A percentile compares a stretch with the other conserved stretches of the same genome.
These are phyloP conservation scores for Candidula unifasciata DNA, from an alignment of 2,888 invertebrate genomes.

Conservation along the genomic window DNA sequence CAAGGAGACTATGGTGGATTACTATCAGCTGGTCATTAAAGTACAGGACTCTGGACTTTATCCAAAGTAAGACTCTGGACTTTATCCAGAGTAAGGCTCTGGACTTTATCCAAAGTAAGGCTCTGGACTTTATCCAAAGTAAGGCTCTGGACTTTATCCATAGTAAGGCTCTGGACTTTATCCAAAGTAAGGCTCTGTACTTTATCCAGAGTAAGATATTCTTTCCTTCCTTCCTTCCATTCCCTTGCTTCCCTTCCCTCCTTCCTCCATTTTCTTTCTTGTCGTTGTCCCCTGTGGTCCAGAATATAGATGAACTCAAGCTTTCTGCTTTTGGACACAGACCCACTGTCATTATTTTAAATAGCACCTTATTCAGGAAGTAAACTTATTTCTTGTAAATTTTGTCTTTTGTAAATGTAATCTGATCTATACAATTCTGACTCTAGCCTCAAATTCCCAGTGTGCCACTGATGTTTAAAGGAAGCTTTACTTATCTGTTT, in stretches of 20 bases:
- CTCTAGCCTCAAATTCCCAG: too few species aligned
- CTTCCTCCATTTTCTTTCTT: neutral
- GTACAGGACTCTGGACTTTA: slow-evolving; percentile 60
- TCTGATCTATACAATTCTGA: too few species aligned
- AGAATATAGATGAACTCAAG: too few species aligned
- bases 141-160: slow-evolving; percentile 58
- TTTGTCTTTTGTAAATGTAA: too few species aligned
- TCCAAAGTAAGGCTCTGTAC: slow-evolving; percentile 59
- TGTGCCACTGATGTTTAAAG: too few species aligned
- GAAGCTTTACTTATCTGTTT: too few species aligned
- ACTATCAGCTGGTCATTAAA: slow-evolving; percentile 59
- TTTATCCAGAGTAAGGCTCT: slow-evolving; percentile 56
- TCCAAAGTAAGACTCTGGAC: slow-evolving; percentile 55
- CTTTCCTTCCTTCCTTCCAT: neutral
- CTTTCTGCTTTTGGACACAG: too few species aligned
- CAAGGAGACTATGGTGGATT: slow-evolving; percentile 53
- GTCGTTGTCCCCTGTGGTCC: too few species aligned
- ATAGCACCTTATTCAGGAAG: too few species aligned
- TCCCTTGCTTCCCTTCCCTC: neutral
- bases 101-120: slow-evolving; percentile 59
- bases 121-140: slow-evolving; percentile 55
- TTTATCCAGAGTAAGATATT: slow-evolving; percentile 41
- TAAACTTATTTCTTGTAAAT: too few species aligned
- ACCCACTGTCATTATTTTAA: too few species aligned
- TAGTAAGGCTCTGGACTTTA: slow-evolving; percentile 59